These are phyloP conservation scores for Oegoconia quadripuncta DNA, from an alignment of 2,888 invertebrate genomes.

Conservation along the genomic window DNA sequence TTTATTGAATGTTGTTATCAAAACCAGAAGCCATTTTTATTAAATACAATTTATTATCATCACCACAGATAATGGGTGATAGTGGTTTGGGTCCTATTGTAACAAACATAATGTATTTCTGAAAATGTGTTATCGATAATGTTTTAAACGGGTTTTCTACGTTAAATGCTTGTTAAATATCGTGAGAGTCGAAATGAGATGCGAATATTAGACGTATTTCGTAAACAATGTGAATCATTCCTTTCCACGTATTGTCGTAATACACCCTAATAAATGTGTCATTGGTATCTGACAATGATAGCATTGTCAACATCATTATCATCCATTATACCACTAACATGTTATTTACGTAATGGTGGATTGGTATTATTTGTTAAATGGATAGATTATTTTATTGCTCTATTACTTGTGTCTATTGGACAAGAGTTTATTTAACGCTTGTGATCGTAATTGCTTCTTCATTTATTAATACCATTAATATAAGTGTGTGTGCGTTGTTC, in stretches of 20 bases:
- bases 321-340: slow-evolving; percentile 9
- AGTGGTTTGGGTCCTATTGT: slow-evolving; percentile 51
- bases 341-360: slow-evolving; percentile 26
- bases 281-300: slow-evolving; percentile 30
- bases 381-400: slow-evolving; percentile 10
- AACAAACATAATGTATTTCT: slow-evolving; percentile 4
- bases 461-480: too few relatives aligned
- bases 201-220: not conserved
- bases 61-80: slow-evolving; percentile 57
- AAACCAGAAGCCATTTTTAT: slow-evolving; percentile 30
- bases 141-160: not conserved
- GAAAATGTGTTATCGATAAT: too few relatives aligned
- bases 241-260: slow-evolving; percentile 26
- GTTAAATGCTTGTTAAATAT: not conserved
- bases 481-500: too few relatives aligned
- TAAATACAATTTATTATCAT: slow-evolving; percentile 37
- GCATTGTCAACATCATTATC: slow-evolving; percentile 45
- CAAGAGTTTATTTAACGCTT: not conserved
- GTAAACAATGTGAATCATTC: slow-evolving; percentile 12
- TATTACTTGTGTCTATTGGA: not conserved
- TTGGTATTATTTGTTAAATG: slow-evolving; percentile 21
- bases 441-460: not conserved
- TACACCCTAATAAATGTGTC: slow-evolving; percentile 30
- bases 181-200: not conserved
- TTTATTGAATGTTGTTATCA: slow-evolving; percentile 36